Evolutionary conservation across 2,797 vertebrate species (phyloP), one percentile per base, ranked within the genome.

Genomic region (Enteromius viviparus): DNA sequence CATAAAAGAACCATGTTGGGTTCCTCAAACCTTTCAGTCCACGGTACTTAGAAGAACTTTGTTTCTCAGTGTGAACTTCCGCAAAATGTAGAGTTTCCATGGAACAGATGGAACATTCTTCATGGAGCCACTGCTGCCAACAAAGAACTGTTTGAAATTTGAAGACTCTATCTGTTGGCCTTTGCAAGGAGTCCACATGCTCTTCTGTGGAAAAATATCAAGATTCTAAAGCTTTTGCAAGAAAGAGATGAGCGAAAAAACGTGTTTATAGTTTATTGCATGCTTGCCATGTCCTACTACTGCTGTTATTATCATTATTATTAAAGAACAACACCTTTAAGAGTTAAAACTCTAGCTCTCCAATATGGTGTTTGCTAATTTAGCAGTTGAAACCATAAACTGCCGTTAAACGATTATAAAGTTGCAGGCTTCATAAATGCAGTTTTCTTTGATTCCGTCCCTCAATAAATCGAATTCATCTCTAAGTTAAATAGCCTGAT

Each of bases 391-490:
- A 47, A 47, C 37, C 0, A 6, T 42, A 49, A 68, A 78, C 26
- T 10, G 45, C 14, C 0, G 0, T 62, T 81, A 49, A 37, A 64
- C 42, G 19, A 23, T 34, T 10, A 49, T 64, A 23, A 37, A 47
- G 40, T 47, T 2, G n/a, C 53, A 34, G 12, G 17, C 51, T 8
- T 51, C 29, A 62, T 49, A 19, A 45, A 7, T 65, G 40, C 23
- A 45, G 2, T 72, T 7, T 58, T 69, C 49, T 45, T 80, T 0
- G 47, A 76, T 23, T 49, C 29, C 12, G 21, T 81, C 53, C 21
- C 68, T 62, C 40, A 49, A 51, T 74, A 65, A 64, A 81, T 26
- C 42, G 8, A 26, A 17, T 62, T 51, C 21, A 64, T 81, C 42
- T 62, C 42, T 0, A 34, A 70, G 71, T 23, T 49, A 19, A 23